A percentile compares a stretch with the other conserved stretches of the same genome.
Conservation (phyloP, 2,888 invertebrate genomes). For the Tachina fera region DNA sequence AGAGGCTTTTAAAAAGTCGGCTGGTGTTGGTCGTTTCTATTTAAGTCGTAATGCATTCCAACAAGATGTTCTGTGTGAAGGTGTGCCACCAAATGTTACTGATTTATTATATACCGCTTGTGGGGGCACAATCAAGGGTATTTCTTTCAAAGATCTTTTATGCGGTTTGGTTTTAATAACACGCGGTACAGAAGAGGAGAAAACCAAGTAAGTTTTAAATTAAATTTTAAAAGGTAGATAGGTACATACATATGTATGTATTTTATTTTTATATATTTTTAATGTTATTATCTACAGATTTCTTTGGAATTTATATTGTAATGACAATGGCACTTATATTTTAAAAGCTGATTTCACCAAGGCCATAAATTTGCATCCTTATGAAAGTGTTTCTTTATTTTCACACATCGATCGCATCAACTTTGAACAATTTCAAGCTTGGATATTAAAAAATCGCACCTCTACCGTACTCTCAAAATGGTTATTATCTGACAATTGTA, state of each 20-base stretch:
- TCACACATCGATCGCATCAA: constrained; percentile 85
- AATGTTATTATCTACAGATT: constrained; percentile 84
- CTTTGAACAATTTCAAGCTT: constrained; percentile 90
- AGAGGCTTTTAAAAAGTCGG: constrained; percentile 93
- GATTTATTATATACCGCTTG: constrained; percentile 93
- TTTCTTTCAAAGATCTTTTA: constrained; percentile 91
- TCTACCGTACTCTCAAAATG: constrained; percentile 92
- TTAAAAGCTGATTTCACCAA: constrained; percentile 89
- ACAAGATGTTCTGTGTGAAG: constrained; percentile 93
- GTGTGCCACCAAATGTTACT: constrained; percentile 91
- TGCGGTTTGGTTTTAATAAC: constrained; percentile 94
- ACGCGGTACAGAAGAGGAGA: constrained; percentile 92
- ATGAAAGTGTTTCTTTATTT: constrained; percentile 80
- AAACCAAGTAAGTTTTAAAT: constrained; percentile 84
- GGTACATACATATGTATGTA: too few species aligned
- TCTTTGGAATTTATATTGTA: constrained; percentile 93
- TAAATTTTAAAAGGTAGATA: neutral
- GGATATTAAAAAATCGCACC: constrained; percentile 90
- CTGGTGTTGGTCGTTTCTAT: constrained; percentile 87
- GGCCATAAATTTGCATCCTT: constrained; percentile 84
- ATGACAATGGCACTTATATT: constrained; percentile 90
- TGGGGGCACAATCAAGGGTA: constrained; percentile 92
- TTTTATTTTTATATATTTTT: neutral
- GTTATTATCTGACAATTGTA: constrained; percentile 89
- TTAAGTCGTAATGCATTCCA: constrained; percentile 91